Evolutionary conservation across 2,797 vertebrate species (phyloP).

Genomic region (Crocodylus rhombifer): DNA sequence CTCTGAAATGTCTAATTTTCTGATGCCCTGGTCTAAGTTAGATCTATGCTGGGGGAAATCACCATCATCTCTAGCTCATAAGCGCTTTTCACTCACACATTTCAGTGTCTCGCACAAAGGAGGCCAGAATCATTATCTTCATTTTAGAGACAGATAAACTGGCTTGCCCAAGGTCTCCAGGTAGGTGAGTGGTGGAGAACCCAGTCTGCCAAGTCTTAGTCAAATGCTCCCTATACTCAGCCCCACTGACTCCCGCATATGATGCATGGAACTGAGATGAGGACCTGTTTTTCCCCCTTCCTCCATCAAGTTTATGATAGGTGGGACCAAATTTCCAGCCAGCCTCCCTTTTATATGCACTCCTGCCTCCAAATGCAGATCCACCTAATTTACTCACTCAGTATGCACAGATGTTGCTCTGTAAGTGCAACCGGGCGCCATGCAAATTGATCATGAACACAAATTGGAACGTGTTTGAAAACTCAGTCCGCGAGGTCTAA

Average conservation of each 20-base stretch:
- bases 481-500: conserved; percentile 13
- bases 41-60: too few species aligned
- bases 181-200: conserved; percentile 19
- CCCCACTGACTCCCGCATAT: neutral
- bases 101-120: conserved; percentile 23
- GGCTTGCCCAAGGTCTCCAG: neutral
- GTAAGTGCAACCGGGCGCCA: neutral
- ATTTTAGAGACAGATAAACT: neutral
- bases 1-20: too few species aligned
- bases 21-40: too few species aligned
- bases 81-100: neutral
- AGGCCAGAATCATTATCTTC: neutral
- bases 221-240: neutral
- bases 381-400: conserved; percentile 53
- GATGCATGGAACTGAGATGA: conserved; percentile 23
- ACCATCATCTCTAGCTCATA: too few species aligned
- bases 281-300: conserved; percentile 16
- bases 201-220: neutral
- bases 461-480: conserved; percentile 45
- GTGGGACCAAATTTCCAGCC: neutral
- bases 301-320: neutral
- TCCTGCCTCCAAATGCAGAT: conserved; percentile 21
- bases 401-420: conserved; percentile 40
- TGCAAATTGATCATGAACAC: conserved; percentile 25
- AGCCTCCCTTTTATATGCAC: conserved; percentile 13